These are phyloP conservation scores for Oreochromis aureus DNA, from an alignment of 2,113 vertebrate genomes.

Conservation along the genomic window DNA sequence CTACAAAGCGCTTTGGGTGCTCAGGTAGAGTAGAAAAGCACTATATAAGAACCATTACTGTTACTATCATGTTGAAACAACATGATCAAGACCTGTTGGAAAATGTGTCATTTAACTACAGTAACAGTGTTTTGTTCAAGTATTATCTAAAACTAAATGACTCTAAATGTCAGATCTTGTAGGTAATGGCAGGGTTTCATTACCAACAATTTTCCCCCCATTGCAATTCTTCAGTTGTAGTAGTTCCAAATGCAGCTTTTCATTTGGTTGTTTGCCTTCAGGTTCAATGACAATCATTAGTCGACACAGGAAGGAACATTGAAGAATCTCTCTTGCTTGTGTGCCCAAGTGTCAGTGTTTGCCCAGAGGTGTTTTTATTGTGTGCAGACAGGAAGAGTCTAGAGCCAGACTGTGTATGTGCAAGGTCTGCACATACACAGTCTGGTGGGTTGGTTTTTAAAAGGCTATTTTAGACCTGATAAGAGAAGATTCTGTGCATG, in stretches of 20 bases:
- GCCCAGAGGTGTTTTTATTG: conserved; percentile 39
- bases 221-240: neutral
- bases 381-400: conserved; percentile 36
- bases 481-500: neutral
- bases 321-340: conserved; percentile 17
- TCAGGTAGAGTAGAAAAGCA: neutral
- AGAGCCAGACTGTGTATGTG: neutral
- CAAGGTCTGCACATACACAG: neutral
- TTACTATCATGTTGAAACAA: neutral
- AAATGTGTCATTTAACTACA: neutral
- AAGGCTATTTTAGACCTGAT: neutral
- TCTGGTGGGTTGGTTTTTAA: neutral
- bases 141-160: neutral
- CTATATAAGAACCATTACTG: neutral
- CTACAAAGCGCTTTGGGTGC: neutral
- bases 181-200: neutral
- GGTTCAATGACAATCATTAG: neutral
- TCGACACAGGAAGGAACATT: conserved; percentile 20
- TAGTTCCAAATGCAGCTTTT: neutral
- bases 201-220: neutral
- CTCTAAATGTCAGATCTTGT: neutral
- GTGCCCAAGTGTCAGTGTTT: conserved; percentile 20
- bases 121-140: neutral
- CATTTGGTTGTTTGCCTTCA: neutral
- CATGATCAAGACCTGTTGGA: neutral